Percentiles rank a stretch among this genome's conserved stretches.
These are phyloP conservation scores for Dolomedes plantarius DNA, from an alignment of 2,888 invertebrate genomes.

Conservation along the genomic window DNA sequence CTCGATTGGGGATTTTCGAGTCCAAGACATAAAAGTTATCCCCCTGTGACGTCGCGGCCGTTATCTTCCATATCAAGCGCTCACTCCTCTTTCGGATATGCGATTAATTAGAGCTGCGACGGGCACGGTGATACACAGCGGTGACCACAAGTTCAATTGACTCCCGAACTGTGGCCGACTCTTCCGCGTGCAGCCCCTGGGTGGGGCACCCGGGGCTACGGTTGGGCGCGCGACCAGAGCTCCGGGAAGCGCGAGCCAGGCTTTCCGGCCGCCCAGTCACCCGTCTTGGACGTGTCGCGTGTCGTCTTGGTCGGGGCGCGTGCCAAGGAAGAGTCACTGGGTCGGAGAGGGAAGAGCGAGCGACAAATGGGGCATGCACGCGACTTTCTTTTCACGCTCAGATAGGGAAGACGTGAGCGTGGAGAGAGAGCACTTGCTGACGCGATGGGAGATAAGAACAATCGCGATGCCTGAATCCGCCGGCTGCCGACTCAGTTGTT, in stretches of 20 bases:
- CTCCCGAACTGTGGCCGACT: background rate
- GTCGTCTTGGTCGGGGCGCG: background rate
- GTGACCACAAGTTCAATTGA: background rate
- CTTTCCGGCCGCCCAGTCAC: slow-evolving; percentile 13
- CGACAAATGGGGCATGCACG: slow-evolving; percentile 14
- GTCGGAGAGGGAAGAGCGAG: background rate
- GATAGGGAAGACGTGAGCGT: background rate
- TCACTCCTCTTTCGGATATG: too few species aligned
- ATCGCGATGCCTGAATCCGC: too few species aligned
- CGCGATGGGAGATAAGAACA: background rate
- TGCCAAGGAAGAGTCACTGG: background rate
- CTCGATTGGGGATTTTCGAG: too few species aligned
- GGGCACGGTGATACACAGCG: background rate
- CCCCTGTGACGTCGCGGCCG: too few species aligned
- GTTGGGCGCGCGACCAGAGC: slow-evolving; percentile 60
- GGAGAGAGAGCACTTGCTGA: background rate
- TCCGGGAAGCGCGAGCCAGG: slow-evolving; percentile 41
- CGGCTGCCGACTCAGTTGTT: too few species aligned
- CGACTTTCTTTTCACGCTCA: background rate
- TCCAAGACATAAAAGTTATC: too few species aligned
- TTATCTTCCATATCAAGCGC: too few species aligned
- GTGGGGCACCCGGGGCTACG: slow-evolving; percentile 20
- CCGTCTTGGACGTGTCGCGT: background rate
- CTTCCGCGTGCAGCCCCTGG: slow-evolving; percentile 43
- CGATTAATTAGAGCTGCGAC: too few species aligned